Evolutionary conservation across 2,888 invertebrate genomes (phyloP).

Genomic region (Suillia variegata): DNA sequence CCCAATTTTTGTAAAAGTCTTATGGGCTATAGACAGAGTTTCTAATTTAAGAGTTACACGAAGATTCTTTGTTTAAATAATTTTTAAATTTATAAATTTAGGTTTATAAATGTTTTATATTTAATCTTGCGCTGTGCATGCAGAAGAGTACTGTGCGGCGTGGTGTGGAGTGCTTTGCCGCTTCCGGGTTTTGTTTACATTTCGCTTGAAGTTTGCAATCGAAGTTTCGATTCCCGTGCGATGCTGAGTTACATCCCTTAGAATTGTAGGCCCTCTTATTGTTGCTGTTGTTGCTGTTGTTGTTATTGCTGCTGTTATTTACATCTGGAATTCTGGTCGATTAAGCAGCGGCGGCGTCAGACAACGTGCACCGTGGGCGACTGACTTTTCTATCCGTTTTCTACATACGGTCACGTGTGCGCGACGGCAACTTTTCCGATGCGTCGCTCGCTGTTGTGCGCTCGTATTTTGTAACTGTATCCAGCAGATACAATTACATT

Average conservation of each 20-base stretch:
- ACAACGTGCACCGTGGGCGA: not conserved
- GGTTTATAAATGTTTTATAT: too few species aligned
- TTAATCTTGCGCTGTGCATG: not conserved
- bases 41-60: too few species aligned
- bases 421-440: not conserved
- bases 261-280: too few species aligned
- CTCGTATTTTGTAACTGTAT: not conserved
- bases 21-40: too few species aligned
- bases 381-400: too few species aligned
- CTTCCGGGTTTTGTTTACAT: not conserved
- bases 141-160: not conserved
- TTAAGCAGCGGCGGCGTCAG: not conserved
- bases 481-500: conserved; percentile 15
- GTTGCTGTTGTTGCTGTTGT: not conserved
- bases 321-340: conserved; percentile 4
- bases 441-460: not conserved
- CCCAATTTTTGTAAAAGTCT: too few species aligned
- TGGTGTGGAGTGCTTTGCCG: not conserved
- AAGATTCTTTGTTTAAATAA: too few species aligned
- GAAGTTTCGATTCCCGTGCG: not conserved
- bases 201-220: not conserved
- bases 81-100: too few species aligned
- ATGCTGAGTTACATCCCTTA: not conserved
- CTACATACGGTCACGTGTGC: conserved; percentile 4
- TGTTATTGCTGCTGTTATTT: not conserved